Conservation (phyloP, 2,888 invertebrate species). For the Drosophila paranaensis region DNA sequence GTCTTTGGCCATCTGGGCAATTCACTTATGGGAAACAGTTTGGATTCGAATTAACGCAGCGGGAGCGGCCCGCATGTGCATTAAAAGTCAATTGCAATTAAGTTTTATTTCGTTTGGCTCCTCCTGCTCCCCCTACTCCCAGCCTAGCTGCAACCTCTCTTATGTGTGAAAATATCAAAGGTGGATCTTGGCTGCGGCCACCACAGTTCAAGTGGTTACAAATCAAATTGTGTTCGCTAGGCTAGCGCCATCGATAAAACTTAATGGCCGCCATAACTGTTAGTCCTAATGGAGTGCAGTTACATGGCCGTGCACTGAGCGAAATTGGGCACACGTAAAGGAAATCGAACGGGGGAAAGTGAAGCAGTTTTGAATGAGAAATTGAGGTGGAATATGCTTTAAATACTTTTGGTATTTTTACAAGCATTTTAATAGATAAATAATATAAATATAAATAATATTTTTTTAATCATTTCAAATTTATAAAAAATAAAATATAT, state of each 20-base stretch:
- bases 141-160: background rate
- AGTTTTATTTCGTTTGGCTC: conserved; percentile 62
- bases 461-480: too few relatives aligned
- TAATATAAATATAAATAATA: too few relatives aligned
- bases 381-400: background rate
- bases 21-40: conserved; percentile 73
- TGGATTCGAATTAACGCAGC: conserved; percentile 81
- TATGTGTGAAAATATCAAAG: conserved; percentile 79
- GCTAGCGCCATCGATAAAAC: conserved; percentile 82
- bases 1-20: conserved; percentile 45
- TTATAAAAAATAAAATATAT: too few relatives aligned
- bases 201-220: conserved; percentile 72
- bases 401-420: background rate
- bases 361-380: background rate
- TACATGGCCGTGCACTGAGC: conserved; percentile 31
- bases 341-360: background rate
- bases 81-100: conserved; percentile 81
- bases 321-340: conserved; percentile 5
- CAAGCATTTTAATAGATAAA: too few relatives aligned
- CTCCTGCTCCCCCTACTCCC: background rate
- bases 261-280: conserved; percentile 83
- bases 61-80: conserved; percentile 61
- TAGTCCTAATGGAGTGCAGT: conserved; percentile 62
- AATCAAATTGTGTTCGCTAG: conserved; percentile 64
- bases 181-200: conserved; percentile 47